A percentile compares a stretch with the other conserved stretches of the same genome.
Evolutionary conservation across 2,113 vertebrate genomes (phyloP).

Genomic region (Megalops atlanticus): DNA sequence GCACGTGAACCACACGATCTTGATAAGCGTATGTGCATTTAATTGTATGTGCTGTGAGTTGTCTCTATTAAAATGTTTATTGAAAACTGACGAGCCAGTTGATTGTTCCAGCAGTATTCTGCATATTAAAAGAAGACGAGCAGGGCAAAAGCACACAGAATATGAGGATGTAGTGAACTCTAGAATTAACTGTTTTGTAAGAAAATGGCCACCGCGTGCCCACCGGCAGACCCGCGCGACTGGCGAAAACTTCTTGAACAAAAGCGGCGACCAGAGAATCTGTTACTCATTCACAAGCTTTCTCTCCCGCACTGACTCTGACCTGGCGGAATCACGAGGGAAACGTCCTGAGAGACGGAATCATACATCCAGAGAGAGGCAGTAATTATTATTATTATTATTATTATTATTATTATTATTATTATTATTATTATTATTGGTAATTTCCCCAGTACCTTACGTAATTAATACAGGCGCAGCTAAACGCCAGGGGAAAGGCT

Average conservation of each 20-base stretch:
- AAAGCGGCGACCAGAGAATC: background rate
- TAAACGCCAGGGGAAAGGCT: no score
- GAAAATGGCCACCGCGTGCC: background rate
- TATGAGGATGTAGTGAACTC: constrained; percentile 1
- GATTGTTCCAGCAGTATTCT: no score
- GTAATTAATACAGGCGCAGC: no score
- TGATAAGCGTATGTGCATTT: no score
- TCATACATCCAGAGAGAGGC: background rate
- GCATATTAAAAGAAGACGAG: background rate
- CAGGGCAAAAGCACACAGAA: background rate
- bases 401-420: constrained; percentile 52
- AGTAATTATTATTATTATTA: background rate
- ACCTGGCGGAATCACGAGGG: background rate
- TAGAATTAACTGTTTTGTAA: background rate
- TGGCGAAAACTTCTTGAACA: constrained; percentile 1
- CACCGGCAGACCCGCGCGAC: background rate
- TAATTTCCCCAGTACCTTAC: no score
- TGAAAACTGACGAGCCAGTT: no score
- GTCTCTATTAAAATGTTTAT: no score
- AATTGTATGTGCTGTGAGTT: no score
- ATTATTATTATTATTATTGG: constrained; percentile 40
- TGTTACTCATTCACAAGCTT: constrained; percentile 37
- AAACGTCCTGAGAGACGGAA: background rate
- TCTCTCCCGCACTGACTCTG: constrained; percentile 8
- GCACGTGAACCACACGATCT: no score